Evolutionary conservation across 2,113 vertebrate genomes (phyloP), one percentile per base, ranked within the genome.

Genomic region (Dipodomys ordii): DNA sequence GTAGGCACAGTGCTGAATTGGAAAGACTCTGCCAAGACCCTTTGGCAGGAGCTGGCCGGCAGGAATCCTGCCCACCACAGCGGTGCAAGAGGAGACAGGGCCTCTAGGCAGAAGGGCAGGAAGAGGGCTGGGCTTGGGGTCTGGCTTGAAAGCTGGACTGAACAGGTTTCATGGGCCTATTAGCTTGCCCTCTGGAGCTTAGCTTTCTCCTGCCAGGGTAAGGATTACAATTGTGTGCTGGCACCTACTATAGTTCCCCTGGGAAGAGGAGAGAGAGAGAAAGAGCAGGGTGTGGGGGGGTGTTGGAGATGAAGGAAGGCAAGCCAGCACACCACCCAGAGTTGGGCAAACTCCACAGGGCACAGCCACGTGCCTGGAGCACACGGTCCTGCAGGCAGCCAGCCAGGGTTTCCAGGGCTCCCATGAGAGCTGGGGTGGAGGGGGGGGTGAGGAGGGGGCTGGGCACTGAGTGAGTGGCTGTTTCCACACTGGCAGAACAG

Each of bases 321-420:
- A 5, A 53, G 96, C 95, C 44, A 87, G 85, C 69, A 78, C 25
- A 35, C 82, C 67, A 74, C 92, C 88, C 89, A 4, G 78, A 76
- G 69, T 30, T n/a, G 65, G 96, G 88, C 78, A 2, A 85, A 94
- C 94, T 19, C 96, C 96, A 97, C 95, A 97, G 97, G 98, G 97
- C 92, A 92, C 77, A 57, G 79, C 96, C 98, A 97, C 96, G 97
- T 98, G 98, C 95, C 91, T 12, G 23, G 28, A 89, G 97, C 97
- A 96, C 97, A 97, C 65, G 86, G 97, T 71, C 88, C 93, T 3
- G 91, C 91, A 69, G 96, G 72, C 96, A 87, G 84, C 23, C 88
- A 46, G 94, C 94, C 95, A 83, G 20, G 89, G 91, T 65, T 76
- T 79, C 87, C 46, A 1, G 15, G 35, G 93, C 94, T 97, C 94